Conservation (phyloP, 2,888 invertebrate species). For the Tortricodes alternella region DNA sequence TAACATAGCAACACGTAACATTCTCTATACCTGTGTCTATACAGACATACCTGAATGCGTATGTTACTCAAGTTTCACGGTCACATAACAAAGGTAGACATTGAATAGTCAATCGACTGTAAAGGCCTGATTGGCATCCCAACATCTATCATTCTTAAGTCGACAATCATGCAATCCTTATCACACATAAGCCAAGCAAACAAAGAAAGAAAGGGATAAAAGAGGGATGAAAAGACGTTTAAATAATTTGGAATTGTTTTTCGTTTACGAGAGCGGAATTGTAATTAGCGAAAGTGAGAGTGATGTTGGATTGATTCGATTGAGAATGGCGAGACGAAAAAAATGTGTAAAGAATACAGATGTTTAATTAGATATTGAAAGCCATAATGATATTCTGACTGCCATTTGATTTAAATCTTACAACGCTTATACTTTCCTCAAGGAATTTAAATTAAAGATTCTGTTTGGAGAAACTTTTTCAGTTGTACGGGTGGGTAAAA, state of each 20-base stretch:
- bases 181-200: background rate
- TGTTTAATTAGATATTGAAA: slow-evolving; percentile 23
- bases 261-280: slow-evolving; percentile 43
- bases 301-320: slow-evolving; percentile 34
- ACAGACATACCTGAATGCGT: slow-evolving; percentile 22
- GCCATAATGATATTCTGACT: slow-evolving; percentile 21
- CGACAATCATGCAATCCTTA: slow-evolving; percentile 2
- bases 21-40: slow-evolving; percentile 17
- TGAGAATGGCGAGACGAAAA: slow-evolving; percentile 32
- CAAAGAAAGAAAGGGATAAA: background rate
- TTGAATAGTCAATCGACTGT: slow-evolving; percentile 45
- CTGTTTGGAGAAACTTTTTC: background rate
- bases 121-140: slow-evolving; percentile 41
- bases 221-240: background rate
- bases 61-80: slow-evolving; percentile 21
- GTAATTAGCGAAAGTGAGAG: slow-evolving; percentile 61
- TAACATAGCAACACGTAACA: slow-evolving; percentile 23
- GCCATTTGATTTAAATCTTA: slow-evolving; percentile 16
- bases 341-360: slow-evolving; percentile 44
- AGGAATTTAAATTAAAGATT: background rate
- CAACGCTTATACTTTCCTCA: background rate
- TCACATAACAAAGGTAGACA: slow-evolving; percentile 34
- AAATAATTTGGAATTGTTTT: slow-evolving; percentile 1
- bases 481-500: background rate
- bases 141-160: background rate